Percentiles rank a stretch among this genome's conserved stretches.
Evolutionary conservation across 2,888 invertebrate species (phyloP).

Genomic region (Xestoiulus laeticollis): DNA sequence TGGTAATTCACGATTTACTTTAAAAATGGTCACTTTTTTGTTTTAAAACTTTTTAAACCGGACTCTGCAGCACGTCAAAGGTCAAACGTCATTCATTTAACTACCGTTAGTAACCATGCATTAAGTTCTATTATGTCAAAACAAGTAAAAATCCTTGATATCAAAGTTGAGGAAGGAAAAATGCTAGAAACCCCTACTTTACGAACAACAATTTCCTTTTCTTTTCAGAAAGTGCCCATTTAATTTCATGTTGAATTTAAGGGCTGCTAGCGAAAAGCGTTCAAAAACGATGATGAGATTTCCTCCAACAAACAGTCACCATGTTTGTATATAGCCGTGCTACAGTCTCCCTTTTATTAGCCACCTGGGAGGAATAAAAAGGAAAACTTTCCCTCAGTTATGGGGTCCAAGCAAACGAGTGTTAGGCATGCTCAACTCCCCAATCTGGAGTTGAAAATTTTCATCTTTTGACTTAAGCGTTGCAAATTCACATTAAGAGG

Average conservation of each 20-base stretch:
- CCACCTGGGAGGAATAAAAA: slow-evolving; percentile 6
- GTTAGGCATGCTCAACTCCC: not conserved
- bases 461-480: slow-evolving; percentile 7
- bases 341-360: slow-evolving; percentile 1
- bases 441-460: slow-evolving; percentile 34
- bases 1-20: no score
- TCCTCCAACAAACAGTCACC: not conserved
- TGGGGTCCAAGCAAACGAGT: slow-evolving; percentile 5
- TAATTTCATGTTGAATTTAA: slow-evolving; percentile 30
- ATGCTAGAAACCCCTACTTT: not conserved
- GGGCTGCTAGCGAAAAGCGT: not conserved
- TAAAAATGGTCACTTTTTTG: no score
- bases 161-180: not conserved
- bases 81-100: not conserved
- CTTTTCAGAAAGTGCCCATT: not conserved
- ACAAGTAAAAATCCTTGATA: not conserved
- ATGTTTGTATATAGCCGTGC: not conserved
- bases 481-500: slow-evolving; percentile 24
- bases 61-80: not conserved
- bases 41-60: no score
- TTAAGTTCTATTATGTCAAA: not conserved
- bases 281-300: slow-evolving; percentile 38
- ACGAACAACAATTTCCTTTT: not conserved
- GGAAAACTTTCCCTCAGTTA: slow-evolving; percentile 7
- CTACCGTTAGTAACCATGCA: not conserved